These are phyloP conservation scores for Aphelinus atriplicis DNA, from an alignment of 1,140 invertebrate genomes.

Conservation along the genomic window DNA sequence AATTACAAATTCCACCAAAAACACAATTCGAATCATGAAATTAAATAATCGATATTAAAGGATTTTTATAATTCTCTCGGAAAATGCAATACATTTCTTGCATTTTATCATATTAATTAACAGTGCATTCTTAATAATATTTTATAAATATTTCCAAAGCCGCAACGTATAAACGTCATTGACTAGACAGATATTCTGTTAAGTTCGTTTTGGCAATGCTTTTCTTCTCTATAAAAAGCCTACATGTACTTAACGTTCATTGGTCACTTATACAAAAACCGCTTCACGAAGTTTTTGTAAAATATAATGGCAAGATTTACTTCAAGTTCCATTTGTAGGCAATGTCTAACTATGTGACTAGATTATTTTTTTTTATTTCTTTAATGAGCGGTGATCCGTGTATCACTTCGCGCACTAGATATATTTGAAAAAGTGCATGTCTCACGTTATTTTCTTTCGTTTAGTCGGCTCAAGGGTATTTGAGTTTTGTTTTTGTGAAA, in stretches of 20 bases:
- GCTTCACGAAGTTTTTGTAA: constrained; percentile 7
- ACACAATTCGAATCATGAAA: constrained; percentile 20
- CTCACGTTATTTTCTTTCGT: constrained; percentile 8
- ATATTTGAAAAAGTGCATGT: constrained; percentile 22
- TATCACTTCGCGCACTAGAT: constrained; percentile 23
- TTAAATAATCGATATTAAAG: neutral
- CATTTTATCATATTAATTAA: constrained; percentile 28
- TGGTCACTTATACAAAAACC: constrained; percentile 30
- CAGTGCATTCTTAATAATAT: constrained; percentile 28
- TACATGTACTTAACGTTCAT: constrained; percentile 25
- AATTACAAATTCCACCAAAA: neutral
- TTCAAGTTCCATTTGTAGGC: constrained; percentile 2
- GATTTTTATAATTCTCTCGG: neutral
- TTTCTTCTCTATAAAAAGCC: constrained; percentile 34
- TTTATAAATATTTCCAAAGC: constrained; percentile 27
- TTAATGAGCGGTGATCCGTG: neutral
- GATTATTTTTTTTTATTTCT: constrained; percentile 7
- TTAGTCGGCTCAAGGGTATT: constrained; percentile 21
- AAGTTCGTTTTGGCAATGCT: constrained; percentile 19
- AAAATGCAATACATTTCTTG: constrained; percentile 1
- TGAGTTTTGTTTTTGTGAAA: neutral
- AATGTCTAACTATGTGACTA: constrained; percentile 31
- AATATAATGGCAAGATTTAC: constrained; percentile 20
- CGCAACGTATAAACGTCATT: constrained; percentile 20
- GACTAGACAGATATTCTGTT: constrained; percentile 26